Evolutionary conservation across 1,140 invertebrate species (phyloP), one percentile per base, ranked within the genome.

Genomic region (Lordiphosa collinella): DNA sequence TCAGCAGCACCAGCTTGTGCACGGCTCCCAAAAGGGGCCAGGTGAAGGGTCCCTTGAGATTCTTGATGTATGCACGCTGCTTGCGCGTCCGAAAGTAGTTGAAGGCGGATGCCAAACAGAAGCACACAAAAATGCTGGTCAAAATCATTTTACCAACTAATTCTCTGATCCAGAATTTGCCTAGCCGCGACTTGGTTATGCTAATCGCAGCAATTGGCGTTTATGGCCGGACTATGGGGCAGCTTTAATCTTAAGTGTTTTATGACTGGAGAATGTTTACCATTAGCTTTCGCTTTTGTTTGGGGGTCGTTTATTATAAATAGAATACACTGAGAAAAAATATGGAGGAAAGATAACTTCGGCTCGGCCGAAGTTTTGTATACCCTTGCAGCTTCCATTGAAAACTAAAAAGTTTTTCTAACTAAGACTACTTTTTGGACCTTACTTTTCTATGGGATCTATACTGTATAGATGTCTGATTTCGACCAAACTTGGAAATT

Each of bases 71-170:
- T 18, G 2, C 9, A 10, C 80, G 57, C 40, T 86, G 82, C 0
- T 57, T 41, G 4, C 80, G 67, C 1, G 67, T 72, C 12, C 61
- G 70, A 10, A 65, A 51, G 25, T 76, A 86, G n/a, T 86, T 86
- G 2, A 86, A 46, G 7, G 67, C 80, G 41, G 80, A 86, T 7
- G 67, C 67, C 56, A 86, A 36, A 44, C 82, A 82, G 49, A 86
- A 64, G 40, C 82, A 86, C 47, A 86, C 47, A 31, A 86, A 86
- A 44, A 78, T 76, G 31, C 70, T 63, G 25, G 56, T 67, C 48
- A 80, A 72, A 57, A 86, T 86, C 80, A 86, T 86, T 48, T 59
- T 63, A 41, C 6, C 43, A 60, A 79, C 74, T 79, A 52, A 62
- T 14, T 35, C 10, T 11, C 44, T 36, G 18, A 32, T 12, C 12